phyloP scores from a whole-genome alignment of 2,888 invertebrate species.

The Drosophila multiciliata region DNA sequence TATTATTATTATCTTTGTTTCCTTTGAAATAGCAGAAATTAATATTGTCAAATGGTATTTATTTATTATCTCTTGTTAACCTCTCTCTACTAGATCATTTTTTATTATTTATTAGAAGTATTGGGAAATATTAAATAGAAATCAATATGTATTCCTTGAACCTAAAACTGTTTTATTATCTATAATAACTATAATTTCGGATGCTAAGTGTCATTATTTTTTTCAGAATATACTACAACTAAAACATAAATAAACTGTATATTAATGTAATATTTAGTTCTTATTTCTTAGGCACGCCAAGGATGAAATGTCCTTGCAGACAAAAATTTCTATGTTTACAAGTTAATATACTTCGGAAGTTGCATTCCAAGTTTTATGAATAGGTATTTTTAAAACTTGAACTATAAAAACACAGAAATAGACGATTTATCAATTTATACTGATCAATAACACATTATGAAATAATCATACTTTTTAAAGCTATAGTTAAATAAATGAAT shows the following conservation, averaged over 20 bases:
- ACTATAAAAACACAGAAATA: neutral
- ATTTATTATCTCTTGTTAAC: neutral
- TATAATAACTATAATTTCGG: neutral
- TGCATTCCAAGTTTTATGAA: neutral
- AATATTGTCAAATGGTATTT: too few relatives aligned
- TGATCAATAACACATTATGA: neutral
- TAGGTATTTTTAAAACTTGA: neutral
- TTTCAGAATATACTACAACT: neutral
- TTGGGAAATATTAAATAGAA: neutral
- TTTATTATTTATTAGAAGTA: neutral
- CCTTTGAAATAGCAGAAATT: neutral
- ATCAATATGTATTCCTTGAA: neutral
- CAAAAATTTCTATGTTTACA: neutral
- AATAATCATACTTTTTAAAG: too few relatives aligned
- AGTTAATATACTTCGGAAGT: neutral
- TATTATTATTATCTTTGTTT: neutral
- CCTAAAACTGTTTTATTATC: neutral
- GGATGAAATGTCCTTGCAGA: neutral
- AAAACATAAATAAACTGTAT: neutral
- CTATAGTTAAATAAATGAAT: neutral
- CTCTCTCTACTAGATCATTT: neutral
- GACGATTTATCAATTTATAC: neutral
- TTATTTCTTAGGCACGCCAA: neutral
- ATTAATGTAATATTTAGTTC: too few relatives aligned
- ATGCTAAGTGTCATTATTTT: neutral